Evolutionary conservation across 2,113 vertebrate species (phyloP), one percentile per base, ranked within the genome.

Genomic region (Anarhynchus alexandrinus): DNA sequence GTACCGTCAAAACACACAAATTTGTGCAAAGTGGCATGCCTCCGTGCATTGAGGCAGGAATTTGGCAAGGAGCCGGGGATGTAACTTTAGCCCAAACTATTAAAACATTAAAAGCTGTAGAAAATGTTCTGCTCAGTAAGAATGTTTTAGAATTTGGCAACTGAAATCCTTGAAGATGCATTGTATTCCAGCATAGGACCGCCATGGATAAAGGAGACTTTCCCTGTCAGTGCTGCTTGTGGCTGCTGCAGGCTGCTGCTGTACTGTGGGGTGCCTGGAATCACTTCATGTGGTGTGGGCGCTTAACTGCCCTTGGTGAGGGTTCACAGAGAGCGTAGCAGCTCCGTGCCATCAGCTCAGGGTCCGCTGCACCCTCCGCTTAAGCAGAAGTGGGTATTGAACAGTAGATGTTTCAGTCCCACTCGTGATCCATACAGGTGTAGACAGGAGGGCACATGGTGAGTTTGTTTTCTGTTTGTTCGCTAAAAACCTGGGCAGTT

Each of bases 351-450:
- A 10, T 49, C 66, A 57, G 43, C 66, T 54, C 21, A 15, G 55
- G 52, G 23, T 15, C 86, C 1, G 1, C 61, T 34, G 45, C 27
- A 30, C 21, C 10, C 38, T 86, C 59, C 0, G 0, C 61, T 76
- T 54, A 40, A 26, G 36, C 57, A 40, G 45, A 87, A 22, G 18
- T 27, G 34, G 10, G 8, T 71, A 21, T 52, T 27, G 17, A 49
- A n/a, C 38, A 32, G 5, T 6, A n/a, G 25, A n/a, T 78, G 36
- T 76, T 89, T 91, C 57, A 17, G 78, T 23, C 45, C 58, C 15
- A 13, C 40, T 81, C 0, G 0, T 73, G 51, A 64, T 27, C 18
- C 6, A 2, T 62, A 25, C 38, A 36, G 58, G 27, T 79, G 21
- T 32, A 52, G 73, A 10, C 91, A 73, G 4, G n/a, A 74, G 34